Percentiles rank a stretch among this genome's conserved stretches.
phyloP scores from a whole-genome alignment of 2,797 vertebrate genomes.

The Bufotes viridis region DNA sequence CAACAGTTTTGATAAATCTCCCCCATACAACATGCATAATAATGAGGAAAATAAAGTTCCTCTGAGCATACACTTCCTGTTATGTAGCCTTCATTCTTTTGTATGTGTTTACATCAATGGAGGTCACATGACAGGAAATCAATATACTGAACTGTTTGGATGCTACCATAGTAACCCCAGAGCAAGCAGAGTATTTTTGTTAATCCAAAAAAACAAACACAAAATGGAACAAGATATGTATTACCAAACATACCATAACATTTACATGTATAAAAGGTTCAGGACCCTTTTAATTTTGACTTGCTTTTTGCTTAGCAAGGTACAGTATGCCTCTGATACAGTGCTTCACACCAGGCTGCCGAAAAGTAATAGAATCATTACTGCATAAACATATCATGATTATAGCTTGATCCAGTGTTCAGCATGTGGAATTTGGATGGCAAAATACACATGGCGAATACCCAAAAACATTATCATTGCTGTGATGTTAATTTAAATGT shows the following conservation, averaged over 20 bases:
- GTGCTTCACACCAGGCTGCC: constrained; percentile 1
- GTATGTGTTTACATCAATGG: too few species aligned
- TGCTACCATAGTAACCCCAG: too few species aligned
- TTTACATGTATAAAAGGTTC: not conserved
- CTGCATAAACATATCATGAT: constrained; percentile 2
- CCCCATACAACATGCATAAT: not conserved
- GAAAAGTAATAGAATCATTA: constrained; percentile 15
- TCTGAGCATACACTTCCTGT: not conserved
- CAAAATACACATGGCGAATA: constrained; percentile 18
- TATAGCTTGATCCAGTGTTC: constrained; percentile 2
- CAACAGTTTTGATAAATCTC: too few species aligned
- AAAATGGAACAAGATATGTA: not conserved
- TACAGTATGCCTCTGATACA: not conserved
- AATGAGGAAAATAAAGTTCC: not conserved
- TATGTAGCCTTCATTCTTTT: not conserved
- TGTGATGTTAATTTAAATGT: constrained; percentile 18
- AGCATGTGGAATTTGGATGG: constrained; percentile 7
- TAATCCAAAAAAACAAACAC: not conserved
- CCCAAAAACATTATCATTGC: not conserved
- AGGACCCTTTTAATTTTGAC: not conserved
- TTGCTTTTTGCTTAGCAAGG: not conserved
- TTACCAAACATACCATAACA: not conserved
- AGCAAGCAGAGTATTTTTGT: not conserved
- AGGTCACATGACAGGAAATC: too few species aligned
- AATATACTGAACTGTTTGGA: too few species aligned